These are phyloP conservation scores for Argyresthia albistria DNA, from an alignment of 2,888 invertebrate species.

Conservation along the genomic window DNA sequence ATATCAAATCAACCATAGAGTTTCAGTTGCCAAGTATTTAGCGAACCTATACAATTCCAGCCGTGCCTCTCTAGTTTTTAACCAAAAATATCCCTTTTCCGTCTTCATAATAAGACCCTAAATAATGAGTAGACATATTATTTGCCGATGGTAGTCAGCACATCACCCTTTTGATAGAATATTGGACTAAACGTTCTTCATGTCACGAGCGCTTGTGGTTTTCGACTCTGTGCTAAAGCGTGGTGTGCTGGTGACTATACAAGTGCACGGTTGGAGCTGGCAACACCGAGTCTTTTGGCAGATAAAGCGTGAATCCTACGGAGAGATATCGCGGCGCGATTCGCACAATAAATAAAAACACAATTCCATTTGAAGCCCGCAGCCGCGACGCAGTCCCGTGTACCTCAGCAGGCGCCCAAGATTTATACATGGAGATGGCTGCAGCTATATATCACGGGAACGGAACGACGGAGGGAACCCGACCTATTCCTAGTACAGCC, in stretches of 20 bases:
- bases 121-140: too few relatives aligned
- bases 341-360: slow-evolving; percentile 73
- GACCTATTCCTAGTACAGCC: slow-evolving; percentile 68
- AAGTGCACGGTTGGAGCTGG: background rate
- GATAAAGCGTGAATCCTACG: slow-evolving; percentile 65
- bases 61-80: too few relatives aligned
- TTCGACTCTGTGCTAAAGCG: background rate
- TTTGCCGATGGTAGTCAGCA: too few relatives aligned
- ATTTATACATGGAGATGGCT: slow-evolving; percentile 68
- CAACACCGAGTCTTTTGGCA: slow-evolving; percentile 38
- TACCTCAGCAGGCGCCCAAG: slow-evolving; percentile 72
- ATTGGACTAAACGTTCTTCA: too few relatives aligned
- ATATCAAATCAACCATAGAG: too few relatives aligned
- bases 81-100: too few relatives aligned
- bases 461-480: slow-evolving; percentile 55
- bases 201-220: too few relatives aligned
- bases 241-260: background rate
- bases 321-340: slow-evolving; percentile 63
- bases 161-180: too few relatives aligned
- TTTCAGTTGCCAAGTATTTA: too few relatives aligned
- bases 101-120: too few relatives aligned
- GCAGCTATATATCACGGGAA: slow-evolving; percentile 65
- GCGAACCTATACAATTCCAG: too few relatives aligned
- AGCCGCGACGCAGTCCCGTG: slow-evolving; percentile 62
- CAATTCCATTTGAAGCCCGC: slow-evolving; percentile 68